These are phyloP conservation scores for Eilema sororculum DNA, from an alignment of 2,888 invertebrate species.

Conservation along the genomic window DNA sequence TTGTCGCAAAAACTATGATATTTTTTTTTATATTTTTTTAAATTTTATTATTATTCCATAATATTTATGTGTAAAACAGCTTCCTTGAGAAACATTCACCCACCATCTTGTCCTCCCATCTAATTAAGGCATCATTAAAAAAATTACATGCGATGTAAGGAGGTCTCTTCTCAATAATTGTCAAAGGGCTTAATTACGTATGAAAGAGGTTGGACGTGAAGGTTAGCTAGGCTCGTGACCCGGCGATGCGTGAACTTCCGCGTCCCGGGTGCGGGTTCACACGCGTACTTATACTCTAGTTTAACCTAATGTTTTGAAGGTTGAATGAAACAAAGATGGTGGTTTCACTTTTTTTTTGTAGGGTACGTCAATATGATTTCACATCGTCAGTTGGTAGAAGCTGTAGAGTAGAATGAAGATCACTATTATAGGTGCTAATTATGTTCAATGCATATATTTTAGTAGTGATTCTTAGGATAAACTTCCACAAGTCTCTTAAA, in stretches of 20 bases:
- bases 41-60: background rate
- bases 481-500: background rate
- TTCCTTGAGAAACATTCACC: conserved; percentile 22
- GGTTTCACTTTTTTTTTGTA: conserved; percentile 24
- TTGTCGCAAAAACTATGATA: no score
- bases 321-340: conserved; percentile 34
- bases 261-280: conserved; percentile 57
- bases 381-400: background rate
- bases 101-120: conserved; percentile 9
- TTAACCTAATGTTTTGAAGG: conserved; percentile 15
- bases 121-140: conserved; percentile 38
- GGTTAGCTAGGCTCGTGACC: conserved; percentile 31
- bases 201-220: conserved; percentile 36
- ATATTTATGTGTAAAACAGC: background rate
- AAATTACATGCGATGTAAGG: conserved; percentile 21
- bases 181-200: conserved; percentile 47
- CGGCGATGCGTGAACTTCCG: conserved; percentile 62
- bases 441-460: background rate
- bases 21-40: no score
- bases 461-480: background rate
- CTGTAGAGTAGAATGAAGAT: background rate
- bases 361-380: background rate
- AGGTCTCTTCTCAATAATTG: conserved; percentile 44
- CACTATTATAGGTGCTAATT: background rate
- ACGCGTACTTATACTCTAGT: conserved; percentile 37